Evolutionary conservation across 2,113 vertebrate genomes (phyloP).

Genomic region (Nipponia nippon): DNA sequence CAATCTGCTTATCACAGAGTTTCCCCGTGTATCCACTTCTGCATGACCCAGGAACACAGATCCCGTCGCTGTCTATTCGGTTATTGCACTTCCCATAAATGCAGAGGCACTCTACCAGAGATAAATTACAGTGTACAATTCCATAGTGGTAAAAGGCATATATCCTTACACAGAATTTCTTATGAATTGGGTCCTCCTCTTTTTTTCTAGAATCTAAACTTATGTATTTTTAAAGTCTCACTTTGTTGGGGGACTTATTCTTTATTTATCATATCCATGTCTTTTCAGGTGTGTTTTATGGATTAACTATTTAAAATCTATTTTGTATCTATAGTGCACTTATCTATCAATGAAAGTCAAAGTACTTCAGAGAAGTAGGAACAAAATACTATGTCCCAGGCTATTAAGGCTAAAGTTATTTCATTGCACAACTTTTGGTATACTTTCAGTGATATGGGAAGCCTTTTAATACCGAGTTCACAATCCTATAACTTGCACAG

Average conservation of each 20-base stretch:
- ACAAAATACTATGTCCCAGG: not conserved
- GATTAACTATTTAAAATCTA: not conserved
- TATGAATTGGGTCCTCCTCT: not conserved
- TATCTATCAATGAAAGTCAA: not conserved
- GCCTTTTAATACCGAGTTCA: not conserved
- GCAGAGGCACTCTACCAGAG: constrained; percentile 81
- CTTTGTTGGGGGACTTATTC: fast-evolving
- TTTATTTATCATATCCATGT: not conserved
- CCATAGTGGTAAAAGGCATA: not conserved
- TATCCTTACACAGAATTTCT: not conserved
- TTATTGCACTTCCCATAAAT: constrained; percentile 82
- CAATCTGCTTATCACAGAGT: constrained; percentile 77
- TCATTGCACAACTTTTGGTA: not conserved
- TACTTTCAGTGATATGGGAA: not conserved
- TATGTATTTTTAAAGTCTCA: not conserved
- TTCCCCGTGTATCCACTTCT: constrained; percentile 68
- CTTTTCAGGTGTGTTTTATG: not conserved
- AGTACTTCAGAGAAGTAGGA: not conserved
- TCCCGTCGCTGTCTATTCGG: constrained; percentile 73
- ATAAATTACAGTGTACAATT: not conserved
- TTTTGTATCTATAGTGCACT: not conserved
- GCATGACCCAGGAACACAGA: constrained; percentile 81
- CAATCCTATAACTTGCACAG: not conserved
- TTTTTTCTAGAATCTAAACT: not conserved
- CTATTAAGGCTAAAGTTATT: not conserved